These are phyloP conservation scores for Podarcis siculus DNA, from an alignment of 2,797 vertebrate species.

Conservation along the genomic window DNA sequence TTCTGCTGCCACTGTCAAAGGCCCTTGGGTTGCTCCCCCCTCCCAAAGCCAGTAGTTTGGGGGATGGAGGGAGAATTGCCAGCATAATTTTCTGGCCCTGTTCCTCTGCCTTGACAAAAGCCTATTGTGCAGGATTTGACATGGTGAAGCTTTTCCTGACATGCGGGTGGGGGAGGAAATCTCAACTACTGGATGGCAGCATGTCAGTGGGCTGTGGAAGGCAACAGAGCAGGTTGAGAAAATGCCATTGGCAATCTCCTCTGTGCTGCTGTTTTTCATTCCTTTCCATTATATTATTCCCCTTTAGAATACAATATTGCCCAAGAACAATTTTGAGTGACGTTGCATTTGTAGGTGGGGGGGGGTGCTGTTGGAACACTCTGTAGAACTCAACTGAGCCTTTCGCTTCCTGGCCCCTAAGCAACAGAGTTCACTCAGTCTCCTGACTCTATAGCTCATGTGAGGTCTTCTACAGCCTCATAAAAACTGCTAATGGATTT, in stretches of 20 bases:
- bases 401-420: too few species aligned
- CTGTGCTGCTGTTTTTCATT: background rate
- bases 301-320: background rate
- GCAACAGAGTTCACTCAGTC: too few species aligned
- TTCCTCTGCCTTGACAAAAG: background rate
- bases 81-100: background rate
- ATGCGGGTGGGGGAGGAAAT: background rate
- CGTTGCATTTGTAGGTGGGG: too few species aligned
- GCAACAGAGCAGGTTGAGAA: background rate
- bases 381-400: too few species aligned
- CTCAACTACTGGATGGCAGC: background rate
- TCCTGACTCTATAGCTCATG: too few species aligned
- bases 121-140: background rate
- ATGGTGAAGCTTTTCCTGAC: background rate
- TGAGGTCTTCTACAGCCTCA: too few species aligned
- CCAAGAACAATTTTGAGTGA: too few species aligned
- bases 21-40: too few species aligned
- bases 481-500: too few species aligned
- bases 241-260: background rate
- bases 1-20: background rate
- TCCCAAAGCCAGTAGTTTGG: background rate
- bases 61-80: background rate
- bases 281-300: background rate
- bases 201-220: background rate
- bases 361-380: too few species aligned